phyloP scores from a whole-genome alignment of 1,140 invertebrate species.

The Olivierus martensii region DNA sequence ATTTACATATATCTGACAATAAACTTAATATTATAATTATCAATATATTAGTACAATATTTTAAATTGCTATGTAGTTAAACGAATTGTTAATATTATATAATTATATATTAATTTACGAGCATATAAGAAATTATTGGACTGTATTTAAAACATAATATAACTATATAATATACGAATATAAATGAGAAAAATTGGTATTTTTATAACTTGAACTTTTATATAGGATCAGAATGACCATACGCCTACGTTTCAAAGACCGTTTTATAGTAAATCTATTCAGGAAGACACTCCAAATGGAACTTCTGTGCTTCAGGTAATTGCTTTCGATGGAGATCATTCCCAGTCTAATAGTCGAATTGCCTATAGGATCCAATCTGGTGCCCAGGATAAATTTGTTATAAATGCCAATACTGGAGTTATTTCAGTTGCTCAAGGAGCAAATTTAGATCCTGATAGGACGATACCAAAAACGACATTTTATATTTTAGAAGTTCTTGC shows the following conservation, averaged over 20 bases:
- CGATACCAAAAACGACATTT: conserved; percentile 48
- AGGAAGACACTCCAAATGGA: conserved; percentile 64
- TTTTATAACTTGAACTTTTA: conserved; percentile 2
- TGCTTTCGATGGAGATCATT: conserved; percentile 70
- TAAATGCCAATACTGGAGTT: conserved; percentile 62
- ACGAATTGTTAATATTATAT: no score
- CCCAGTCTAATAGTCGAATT: conserved; percentile 66
- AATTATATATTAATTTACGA: no score
- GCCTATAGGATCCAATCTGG: conserved; percentile 77
- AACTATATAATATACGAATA: background rate
- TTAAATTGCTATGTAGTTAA: no score
- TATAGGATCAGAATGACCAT: conserved; percentile 73
- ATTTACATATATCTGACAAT: no score
- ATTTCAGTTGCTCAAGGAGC: conserved; percentile 75
- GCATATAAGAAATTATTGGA: background rate
- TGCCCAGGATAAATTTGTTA: conserved; percentile 81
- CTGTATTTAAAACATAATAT: no score
- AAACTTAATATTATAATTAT: no score
- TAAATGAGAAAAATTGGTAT: background rate
- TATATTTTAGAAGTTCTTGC: conserved; percentile 45
- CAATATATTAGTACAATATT: no score
- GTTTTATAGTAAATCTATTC: conserved; percentile 55
- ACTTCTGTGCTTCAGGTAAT: conserved; percentile 58
- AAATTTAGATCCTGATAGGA: conserved; percentile 74
- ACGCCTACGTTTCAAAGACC: conserved; percentile 58